Conservation (phyloP, 2,888 invertebrate genomes). For the Ophion costatus region DNA sequence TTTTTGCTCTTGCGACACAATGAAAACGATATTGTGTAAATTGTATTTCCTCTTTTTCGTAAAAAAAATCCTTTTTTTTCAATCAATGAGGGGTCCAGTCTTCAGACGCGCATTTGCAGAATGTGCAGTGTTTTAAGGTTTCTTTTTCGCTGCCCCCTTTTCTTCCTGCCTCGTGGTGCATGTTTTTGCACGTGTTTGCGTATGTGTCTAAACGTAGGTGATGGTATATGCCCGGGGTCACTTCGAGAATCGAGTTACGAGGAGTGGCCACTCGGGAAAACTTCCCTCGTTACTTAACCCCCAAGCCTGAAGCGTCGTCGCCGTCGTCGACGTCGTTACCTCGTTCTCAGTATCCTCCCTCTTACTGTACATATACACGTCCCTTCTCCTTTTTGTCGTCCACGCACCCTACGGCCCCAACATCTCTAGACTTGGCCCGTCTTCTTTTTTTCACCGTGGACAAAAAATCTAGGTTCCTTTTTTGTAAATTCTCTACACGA, state of each 20-base stretch:
- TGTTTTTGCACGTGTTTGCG: conserved; percentile 27
- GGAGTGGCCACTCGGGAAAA: conserved; percentile 68
- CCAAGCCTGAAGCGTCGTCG: conserved; percentile 56
- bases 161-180: background rate
- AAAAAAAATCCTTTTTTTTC: conserved; percentile 4
- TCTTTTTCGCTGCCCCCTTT: conserved; percentile 5
- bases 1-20: too few species aligned
- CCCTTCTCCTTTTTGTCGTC: background rate
- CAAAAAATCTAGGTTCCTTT: background rate
- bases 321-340: conserved; percentile 52
- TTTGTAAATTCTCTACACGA: background rate
- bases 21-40: background rate
- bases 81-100: conserved; percentile 1
- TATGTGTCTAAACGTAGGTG: conserved; percentile 30
- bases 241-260: conserved; percentile 67
- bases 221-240: conserved; percentile 58
- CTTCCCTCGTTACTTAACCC: conserved; percentile 68
- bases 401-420: background rate
- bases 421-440: background rate
- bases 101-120: conserved; percentile 13
- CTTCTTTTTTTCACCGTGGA: background rate
- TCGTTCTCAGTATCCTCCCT: background rate
- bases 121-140: conserved; percentile 33
- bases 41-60: too few species aligned
- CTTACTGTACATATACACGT: background rate